phyloP scores from a whole-genome alignment of 1,140 invertebrate species.

The Drepana arcuata region DNA sequence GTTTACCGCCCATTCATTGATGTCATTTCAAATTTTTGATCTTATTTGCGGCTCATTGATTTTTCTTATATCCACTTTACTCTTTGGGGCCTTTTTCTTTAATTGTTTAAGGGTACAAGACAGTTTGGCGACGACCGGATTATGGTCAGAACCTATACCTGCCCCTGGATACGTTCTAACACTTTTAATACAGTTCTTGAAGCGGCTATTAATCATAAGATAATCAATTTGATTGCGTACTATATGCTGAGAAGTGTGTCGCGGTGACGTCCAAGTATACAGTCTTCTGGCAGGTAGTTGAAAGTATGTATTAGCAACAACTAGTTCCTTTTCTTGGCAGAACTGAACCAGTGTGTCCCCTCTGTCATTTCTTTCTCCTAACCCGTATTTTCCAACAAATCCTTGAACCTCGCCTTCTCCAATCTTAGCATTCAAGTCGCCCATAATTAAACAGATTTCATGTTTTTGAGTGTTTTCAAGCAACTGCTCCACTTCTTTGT shows the following conservation, averaged over 20 bases:
- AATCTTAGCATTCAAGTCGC: constrained; percentile 20
- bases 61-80: too few relatives aligned
- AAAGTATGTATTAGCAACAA: constrained; percentile 17
- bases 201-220: constrained; percentile 4
- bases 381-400: constrained; percentile 12
- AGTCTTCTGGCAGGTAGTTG: constrained; percentile 5
- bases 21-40: too few relatives aligned
- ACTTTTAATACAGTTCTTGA: not conserved
- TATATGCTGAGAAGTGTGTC: too few relatives aligned
- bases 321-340: constrained; percentile 11
- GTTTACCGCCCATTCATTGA: too few relatives aligned
- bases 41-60: too few relatives aligned
- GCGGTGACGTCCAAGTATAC: constrained; percentile 15
- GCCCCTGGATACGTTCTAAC: not conserved
- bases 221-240: constrained; percentile 13
- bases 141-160: constrained; percentile 2
- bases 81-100: too few relatives aligned
- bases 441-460: constrained; percentile 12
- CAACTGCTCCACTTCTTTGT: constrained; percentile 7
- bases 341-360: constrained; percentile 18
- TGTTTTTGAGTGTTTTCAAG: constrained; percentile 14
- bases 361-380: constrained; percentile 19
- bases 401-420: constrained; percentile 1
- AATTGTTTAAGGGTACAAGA: too few relatives aligned
- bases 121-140: too few relatives aligned